Evolutionary conservation across 2,113 vertebrate species (phyloP), one percentile per base, ranked within the genome.

Genomic region (Crotalus helleri): DNA sequence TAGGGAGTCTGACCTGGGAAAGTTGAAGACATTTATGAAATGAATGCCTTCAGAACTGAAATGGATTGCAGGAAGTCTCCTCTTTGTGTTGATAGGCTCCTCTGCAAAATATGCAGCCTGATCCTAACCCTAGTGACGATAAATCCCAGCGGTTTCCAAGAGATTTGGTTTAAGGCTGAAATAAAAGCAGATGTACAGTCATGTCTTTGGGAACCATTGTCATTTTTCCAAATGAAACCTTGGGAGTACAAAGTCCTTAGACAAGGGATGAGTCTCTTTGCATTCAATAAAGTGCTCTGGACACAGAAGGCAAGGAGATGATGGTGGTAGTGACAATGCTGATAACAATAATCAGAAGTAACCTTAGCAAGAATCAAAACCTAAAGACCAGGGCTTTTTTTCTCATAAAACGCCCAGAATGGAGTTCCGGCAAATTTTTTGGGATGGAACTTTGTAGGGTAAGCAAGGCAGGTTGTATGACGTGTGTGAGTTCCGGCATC

Each of bases 21-120:
- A 97, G 98, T 97, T 96, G 97, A 98, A 98, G 95, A 96, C 95
- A 96, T 98, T 98, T 98, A 98, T 98, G 97, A 98, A 98, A 98
- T 98, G 97, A 99, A 98, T 97, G 97, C 96, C 96, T 97, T 97
- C 97, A 95, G 98, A 98, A 98, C 98, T 97, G 98, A 98, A 98
- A 96, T 97, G 97, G 97, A 97, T 98, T 97, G 97, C 96, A 97
- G 97, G 97, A 98, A 96, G 95, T 96, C 96, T 95, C 94, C 96
- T 97, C 96, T 96, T 97, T 97, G 90, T 96, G 89, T 90, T 5
- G 58, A 46, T 54, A 58, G 74, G 92, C 92, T 46, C 23, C 85
- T 91, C 87, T 69, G 88, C 0, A 26, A 26, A 46, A 92, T 87
- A 10, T 0, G 91, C 6, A 19, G 59, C 23, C 87, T 55, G 33